Percentiles rank a stretch among this genome's conserved stretches.
phyloP scores from a whole-genome alignment of 2,113 vertebrate species.

The Ceyx margarethae region DNA sequence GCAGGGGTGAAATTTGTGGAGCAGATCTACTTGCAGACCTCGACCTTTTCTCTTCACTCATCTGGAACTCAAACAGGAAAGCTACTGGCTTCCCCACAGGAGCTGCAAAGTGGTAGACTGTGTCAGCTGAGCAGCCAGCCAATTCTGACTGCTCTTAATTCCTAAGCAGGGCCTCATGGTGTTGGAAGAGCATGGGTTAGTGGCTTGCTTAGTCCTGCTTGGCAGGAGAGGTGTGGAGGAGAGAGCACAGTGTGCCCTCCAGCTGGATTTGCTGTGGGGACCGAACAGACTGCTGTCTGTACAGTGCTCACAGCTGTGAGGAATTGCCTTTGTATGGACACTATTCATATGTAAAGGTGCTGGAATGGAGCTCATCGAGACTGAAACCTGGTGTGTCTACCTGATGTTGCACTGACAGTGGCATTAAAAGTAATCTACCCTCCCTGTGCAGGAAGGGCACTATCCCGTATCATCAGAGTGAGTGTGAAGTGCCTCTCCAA shows the following conservation, averaged over 20 bases:
- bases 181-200: background rate
- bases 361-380: background rate
- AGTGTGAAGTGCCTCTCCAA: background rate
- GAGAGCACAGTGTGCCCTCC: background rate
- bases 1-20: background rate
- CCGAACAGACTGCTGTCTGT: background rate
- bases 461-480: fast-evolving
- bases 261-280: background rate
- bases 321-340: background rate
- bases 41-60: background rate
- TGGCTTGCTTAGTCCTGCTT: background rate
- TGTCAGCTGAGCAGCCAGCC: background rate
- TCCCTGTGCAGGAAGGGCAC: background rate
- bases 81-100: background rate
- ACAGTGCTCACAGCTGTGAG: background rate
- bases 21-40: background rate
- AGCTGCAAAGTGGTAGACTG: background rate
- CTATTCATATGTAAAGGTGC: background rate
- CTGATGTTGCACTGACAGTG: background rate
- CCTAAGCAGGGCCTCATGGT: background rate
- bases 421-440: background rate
- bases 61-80: background rate
- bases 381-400: background rate
- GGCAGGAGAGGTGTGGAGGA: background rate
- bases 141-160: background rate